phyloP scores from a whole-genome alignment of 2,113 vertebrate genomes.

The Panurus biarmicus region DNA sequence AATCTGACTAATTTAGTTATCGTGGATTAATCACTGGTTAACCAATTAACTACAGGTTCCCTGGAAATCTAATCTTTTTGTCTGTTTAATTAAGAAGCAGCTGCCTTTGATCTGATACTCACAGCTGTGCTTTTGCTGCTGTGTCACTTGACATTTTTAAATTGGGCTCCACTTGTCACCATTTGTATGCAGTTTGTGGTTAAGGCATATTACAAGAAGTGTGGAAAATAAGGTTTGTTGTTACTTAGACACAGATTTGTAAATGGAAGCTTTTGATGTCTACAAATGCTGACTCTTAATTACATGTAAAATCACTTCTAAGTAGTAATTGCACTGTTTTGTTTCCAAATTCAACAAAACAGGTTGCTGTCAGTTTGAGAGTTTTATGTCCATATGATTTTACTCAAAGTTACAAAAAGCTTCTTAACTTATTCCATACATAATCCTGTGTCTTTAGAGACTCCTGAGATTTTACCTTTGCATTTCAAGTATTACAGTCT shows the following conservation, averaged over 20 bases:
- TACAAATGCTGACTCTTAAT: constrained; percentile 17
- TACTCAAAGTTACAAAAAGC: background rate
- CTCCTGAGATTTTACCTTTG: background rate
- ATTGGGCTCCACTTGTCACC: constrained; percentile 44
- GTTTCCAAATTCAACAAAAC: background rate
- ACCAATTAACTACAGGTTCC: constrained; percentile 58
- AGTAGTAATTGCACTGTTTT: background rate
- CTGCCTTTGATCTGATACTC: constrained; percentile 65
- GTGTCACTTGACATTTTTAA: constrained; percentile 58
- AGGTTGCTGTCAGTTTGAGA: background rate
- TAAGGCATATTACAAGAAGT: constrained; percentile 17
- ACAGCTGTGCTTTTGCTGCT: constrained; percentile 61
- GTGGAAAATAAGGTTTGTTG: constrained; percentile 45
- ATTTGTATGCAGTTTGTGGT: constrained; percentile 31
- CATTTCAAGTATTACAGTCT: background rate
- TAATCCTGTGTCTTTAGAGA: background rate
- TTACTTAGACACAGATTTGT: constrained; percentile 20
- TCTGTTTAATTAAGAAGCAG: constrained; percentile 65
- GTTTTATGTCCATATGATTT: background rate
- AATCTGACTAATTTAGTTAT: constrained; percentile 60
- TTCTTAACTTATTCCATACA: background rate
- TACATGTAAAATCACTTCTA: background rate
- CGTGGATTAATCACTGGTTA: constrained; percentile 59
- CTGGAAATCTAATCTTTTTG: constrained; percentile 53
- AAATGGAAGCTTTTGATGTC: constrained; percentile 48